Evolutionary conservation across 2,888 invertebrate genomes (phyloP).

Genomic region (Parnassius smintheus): DNA sequence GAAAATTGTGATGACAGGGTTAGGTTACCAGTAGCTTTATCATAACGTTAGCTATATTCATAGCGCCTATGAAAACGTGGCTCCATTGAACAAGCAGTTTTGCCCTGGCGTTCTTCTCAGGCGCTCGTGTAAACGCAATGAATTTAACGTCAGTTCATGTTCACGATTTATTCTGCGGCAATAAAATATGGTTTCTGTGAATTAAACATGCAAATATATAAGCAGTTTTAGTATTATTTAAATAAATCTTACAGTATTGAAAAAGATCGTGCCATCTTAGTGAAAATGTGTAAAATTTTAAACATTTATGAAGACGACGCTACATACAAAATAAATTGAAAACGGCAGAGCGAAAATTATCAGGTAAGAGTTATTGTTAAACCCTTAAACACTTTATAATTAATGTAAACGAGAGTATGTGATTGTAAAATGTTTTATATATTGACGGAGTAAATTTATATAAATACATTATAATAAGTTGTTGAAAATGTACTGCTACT

Average conservation of each 20-base stretch:
- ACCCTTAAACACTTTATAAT: not conserved
- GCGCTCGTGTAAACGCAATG: conserved; percentile 5
- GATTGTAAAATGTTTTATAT: too few relatives aligned
- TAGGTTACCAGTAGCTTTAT: conserved; percentile 4
- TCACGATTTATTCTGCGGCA: conserved; percentile 3
- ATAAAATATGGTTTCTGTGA: not conserved
- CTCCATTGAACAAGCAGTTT: conserved; percentile 12
- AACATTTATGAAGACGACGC: conserved; percentile 1
- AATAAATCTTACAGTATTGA: not conserved
- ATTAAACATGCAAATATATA: not conserved
- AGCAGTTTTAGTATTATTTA: not conserved
- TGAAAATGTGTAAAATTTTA: conserved; percentile 3
- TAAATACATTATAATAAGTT: too few relatives aligned
- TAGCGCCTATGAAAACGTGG: conserved; percentile 9
- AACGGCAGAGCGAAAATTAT: conserved; percentile 1
- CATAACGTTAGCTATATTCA: not conserved
- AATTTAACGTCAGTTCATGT: not conserved
- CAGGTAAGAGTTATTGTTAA: conserved; percentile 4
- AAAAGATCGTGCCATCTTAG: not conserved
- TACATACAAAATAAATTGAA: conserved; percentile 6
- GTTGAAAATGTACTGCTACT: too few relatives aligned
- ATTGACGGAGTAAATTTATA: too few relatives aligned
- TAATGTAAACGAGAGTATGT: not conserved
- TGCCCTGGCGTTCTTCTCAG: conserved; percentile 8
- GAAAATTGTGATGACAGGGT: conserved; percentile 1